A percentile compares a stretch with the other conserved stretches of the same genome.
These are phyloP conservation scores for Megathymus violae DNA, from an alignment of 1,140 invertebrate species.

Conservation along the genomic window DNA sequence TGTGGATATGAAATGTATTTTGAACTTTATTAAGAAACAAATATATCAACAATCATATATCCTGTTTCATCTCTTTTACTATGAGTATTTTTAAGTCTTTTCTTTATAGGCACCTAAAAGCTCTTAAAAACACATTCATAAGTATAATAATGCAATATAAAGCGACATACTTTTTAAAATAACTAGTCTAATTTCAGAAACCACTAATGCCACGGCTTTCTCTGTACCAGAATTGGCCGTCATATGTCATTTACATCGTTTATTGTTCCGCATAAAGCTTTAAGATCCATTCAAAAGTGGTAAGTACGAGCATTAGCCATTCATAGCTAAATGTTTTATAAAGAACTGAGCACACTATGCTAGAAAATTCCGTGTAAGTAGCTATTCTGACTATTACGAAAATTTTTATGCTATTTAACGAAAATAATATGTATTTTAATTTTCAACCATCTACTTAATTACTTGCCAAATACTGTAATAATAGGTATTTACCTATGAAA, in stretches of 20 bases:
- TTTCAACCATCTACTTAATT: too few relatives aligned
- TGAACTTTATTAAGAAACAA: too few relatives aligned
- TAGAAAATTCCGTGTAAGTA: background rate
- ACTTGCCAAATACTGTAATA: too few relatives aligned
- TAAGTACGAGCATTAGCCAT: slow-evolving; percentile 36
- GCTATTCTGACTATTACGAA: too few relatives aligned
- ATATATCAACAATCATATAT: too few relatives aligned
- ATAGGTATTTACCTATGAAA: too few relatives aligned
- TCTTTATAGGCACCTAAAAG: too few relatives aligned
- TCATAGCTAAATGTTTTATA: slow-evolving; percentile 39
- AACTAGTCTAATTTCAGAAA: slow-evolving; percentile 28
- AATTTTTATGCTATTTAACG: too few relatives aligned
- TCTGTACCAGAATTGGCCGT: slow-evolving; percentile 5
- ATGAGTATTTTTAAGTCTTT: too few relatives aligned
- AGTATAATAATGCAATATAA: slow-evolving; percentile 3
- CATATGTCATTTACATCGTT: slow-evolving; percentile 36
- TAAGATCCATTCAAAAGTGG: slow-evolving; percentile 44
- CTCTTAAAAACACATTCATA: background rate
- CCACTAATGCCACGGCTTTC: slow-evolving; percentile 45
- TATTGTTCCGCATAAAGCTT: slow-evolving; percentile 50
- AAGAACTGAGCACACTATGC: slow-evolving; percentile 12
- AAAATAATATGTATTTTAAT: too few relatives aligned
- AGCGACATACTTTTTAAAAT: slow-evolving; percentile 6
- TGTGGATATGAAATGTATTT: too few relatives aligned
- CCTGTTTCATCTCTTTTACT: too few relatives aligned